Evolutionary conservation across 1,140 invertebrate genomes (phyloP).

Genomic region (Leptinotarsa texana): DNA sequence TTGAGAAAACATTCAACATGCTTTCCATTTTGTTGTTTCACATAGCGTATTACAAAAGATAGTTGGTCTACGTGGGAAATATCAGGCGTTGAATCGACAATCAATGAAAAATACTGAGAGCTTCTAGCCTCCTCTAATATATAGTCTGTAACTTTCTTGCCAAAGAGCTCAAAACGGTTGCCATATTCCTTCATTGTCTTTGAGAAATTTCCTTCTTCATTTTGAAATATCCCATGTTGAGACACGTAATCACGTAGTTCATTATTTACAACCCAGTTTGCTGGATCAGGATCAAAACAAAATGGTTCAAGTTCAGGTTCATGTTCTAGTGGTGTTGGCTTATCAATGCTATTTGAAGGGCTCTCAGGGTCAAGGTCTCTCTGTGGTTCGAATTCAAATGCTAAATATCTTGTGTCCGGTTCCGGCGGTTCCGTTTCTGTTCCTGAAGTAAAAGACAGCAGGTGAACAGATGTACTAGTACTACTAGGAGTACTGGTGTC

Average conservation of each 20-base stretch:
- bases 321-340: conserved; percentile 13
- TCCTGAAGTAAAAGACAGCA: too few species aligned
- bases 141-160: conserved; percentile 23
- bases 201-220: conserved; percentile 38
- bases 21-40: conserved; percentile 38
- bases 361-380: not conserved
- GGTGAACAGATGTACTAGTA: too few species aligned
- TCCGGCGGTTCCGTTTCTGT: too few species aligned
- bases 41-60: conserved; percentile 45
- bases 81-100: conserved; percentile 54
- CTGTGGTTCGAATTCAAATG: too few species aligned
- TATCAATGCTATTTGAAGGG: conserved; percentile 21
- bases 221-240: conserved; percentile 32
- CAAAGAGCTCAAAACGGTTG: conserved; percentile 43
- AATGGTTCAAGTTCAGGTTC: not conserved
- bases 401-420: too few species aligned
- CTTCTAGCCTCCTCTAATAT: conserved; percentile 49
- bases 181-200: conserved; percentile 31
- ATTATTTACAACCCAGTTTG: conserved; percentile 40
- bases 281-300: conserved; percentile 28
- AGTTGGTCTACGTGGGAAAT: conserved; percentile 50
- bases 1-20: conserved; percentile 13
- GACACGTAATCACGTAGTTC: conserved; percentile 31
- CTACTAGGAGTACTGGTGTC: too few species aligned
- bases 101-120: conserved; percentile 54